Base-by-base conservation (phyloP, 2,888 invertebrate genomes). In the Plemyria rubiginata region DNA sequence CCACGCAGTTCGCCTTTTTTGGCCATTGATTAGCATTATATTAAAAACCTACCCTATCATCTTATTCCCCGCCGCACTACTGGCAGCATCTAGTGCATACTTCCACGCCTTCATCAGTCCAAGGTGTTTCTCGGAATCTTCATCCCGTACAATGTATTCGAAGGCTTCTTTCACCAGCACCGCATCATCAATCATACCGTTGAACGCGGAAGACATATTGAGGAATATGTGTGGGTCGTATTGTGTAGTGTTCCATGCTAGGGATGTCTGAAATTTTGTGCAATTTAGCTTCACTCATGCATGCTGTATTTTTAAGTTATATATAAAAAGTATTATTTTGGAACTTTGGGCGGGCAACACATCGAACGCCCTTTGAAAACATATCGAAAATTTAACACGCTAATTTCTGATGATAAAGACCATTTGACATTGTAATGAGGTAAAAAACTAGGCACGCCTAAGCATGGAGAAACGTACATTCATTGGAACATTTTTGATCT, bases 171-270 rank as follows among this genome's bases (percentile, higher is more conserved):
- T 79, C 0, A 84, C 65, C 0, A 80, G 70, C 0, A 70, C 70
- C 0, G 90, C 63, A 36, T 88, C 86, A 0, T 79, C 78, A 2
- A 91, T 55, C 8, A 92, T 66, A 0, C 77, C 65, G 16, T 88
- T 83, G 54, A 93, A 86, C 0, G 84, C 85, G 2, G 79, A 59
- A 0, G 87, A 89, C 29, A 90, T 85, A 46, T 87, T 86, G 0
- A 93, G 86, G 62, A 88, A 87, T 0, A 90, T 70, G 46, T 93
- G 83, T 0, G 82, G 77, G 0, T 82, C 69, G 49, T 80, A 80
- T 0, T 66, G 55, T 0, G 88, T 87, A 1, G 73, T 79, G 71
- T 87, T 90, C 81, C 80, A 84, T 1, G 72, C 57, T 32, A 76
- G 61, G 0, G 71, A 58, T 61, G 77, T 77, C 90, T 89, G 74